Base-by-base conservation (phyloP, 2,797 vertebrate species). In the Megaceryle alcyon region DNA sequence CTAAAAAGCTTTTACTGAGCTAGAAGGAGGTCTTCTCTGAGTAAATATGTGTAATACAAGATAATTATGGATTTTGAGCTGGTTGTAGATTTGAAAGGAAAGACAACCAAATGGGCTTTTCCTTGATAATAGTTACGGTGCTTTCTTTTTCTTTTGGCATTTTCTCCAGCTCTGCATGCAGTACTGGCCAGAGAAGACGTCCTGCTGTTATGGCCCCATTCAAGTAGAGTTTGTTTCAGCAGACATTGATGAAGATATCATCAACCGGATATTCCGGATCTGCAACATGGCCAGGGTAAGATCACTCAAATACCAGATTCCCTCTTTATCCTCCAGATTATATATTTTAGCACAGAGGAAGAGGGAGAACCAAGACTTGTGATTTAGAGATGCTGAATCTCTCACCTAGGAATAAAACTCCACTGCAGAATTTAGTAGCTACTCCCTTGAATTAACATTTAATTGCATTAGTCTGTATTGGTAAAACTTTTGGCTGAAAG, bases 101-200 rank as follows among this genome's bases (percentile, higher is more conserved):
- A n/a, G 22, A 44, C 11, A 8, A 37, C 2, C 31, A 2, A 54
- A 6, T 8, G 3, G 29, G 21, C 1, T 1, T 51, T 56, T 69
- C 20, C 28, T 3, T 46, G 11, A 60, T 68, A 44, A 20, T 41
- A 81, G 25, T 84, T 68, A 60, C 44, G 28, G 41, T 82, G 23
- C 29, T 43, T 84, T 84, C 61, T 84, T 7, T 85, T 88, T 75
- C 44, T 44, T 64, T 37, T 78, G 88, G 18, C 15, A 8, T 44
- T 57, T 66, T 69, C 25, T 59, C 16, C 81, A 99, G 99, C 97
- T 99, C 75, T 99, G 99, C 96, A 99, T 99, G 98, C 99, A 99
- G 98, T 99, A 99, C 97, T 99, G 99, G 99, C 99, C 99, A 0
- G 99, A 99, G 97, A 99, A 99, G 97, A 99, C 99, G 0, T 99